Evolutionary conservation across 2,113 vertebrate species (phyloP).

Genomic region (Rhineura floridana): DNA sequence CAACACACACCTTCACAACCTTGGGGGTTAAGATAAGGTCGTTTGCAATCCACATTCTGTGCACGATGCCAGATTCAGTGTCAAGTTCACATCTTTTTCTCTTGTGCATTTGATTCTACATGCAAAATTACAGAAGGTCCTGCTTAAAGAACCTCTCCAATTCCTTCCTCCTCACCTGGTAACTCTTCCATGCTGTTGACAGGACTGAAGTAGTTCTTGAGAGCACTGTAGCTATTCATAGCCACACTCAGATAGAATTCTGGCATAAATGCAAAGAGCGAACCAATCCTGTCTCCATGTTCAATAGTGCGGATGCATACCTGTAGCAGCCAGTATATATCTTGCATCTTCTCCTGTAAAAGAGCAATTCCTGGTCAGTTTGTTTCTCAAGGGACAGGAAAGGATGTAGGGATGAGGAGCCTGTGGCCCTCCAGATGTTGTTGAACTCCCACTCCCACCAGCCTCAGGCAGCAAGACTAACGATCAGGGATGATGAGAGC

Average conservation of each 20-base stretch:
- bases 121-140: not conserved
- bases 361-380: not conserved
- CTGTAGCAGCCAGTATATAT: constrained; percentile 93
- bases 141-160: not conserved
- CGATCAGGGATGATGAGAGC: too few relatives aligned
- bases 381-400: not conserved
- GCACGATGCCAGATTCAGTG: not conserved
- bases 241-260: constrained; percentile 98
- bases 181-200: constrained; percentile 95
- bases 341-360: constrained; percentile 95
- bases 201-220: constrained; percentile 98
- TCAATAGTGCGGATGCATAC: constrained; percentile 92
- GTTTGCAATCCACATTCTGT: not conserved
- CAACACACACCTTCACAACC: not conserved
- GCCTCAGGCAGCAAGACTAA: too few relatives aligned
- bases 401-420: not conserved
- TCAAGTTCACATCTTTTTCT: not conserved
- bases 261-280: constrained; percentile 90
- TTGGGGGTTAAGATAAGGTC: not conserved
- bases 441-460: too few relatives aligned
- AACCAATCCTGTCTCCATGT: constrained; percentile 86
- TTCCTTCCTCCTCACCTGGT: constrained; percentile 77
- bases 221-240: constrained; percentile 97
- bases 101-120: not conserved
- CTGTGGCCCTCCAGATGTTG: too few relatives aligned